These are phyloP conservation scores for Lagocephalus sceleratus DNA, from an alignment of 2,797 vertebrate genomes.

Conservation along the genomic window DNA sequence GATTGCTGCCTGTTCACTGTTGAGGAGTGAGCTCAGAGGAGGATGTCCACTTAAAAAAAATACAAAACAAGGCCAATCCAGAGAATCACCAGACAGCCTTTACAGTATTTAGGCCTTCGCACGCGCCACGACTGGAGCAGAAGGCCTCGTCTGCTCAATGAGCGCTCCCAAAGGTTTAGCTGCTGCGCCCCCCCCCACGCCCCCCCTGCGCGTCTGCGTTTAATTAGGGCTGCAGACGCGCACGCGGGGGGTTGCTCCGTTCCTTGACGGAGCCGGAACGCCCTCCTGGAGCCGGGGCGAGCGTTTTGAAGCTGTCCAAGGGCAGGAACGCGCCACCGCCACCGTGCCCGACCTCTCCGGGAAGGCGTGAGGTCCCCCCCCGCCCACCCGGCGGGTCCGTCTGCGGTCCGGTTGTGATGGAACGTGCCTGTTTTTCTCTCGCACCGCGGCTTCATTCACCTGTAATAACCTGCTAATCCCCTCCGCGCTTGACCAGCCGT, in stretches of 20 bases:
- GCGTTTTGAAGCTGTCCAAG: conserved; percentile 28
- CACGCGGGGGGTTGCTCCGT: conserved; percentile 4
- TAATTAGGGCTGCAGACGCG: conserved; percentile 33
- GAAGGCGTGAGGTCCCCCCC: neutral
- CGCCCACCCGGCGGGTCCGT: no score
- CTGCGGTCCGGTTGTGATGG: neutral
- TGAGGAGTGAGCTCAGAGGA: conserved; percentile 13
- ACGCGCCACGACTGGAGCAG: no score
- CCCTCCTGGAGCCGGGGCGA: conserved; percentile 42
- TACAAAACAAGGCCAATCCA: neutral
- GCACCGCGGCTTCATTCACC: neutral
- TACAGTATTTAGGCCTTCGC: no score
- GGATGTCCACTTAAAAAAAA: conserved; percentile 62
- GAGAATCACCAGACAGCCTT: no score
- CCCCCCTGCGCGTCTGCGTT: conserved; percentile 20
- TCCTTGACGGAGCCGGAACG: conserved; percentile 56
- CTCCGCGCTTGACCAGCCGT: conserved; percentile 4
- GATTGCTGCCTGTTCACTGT: neutral
- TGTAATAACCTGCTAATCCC: conserved; percentile 15
- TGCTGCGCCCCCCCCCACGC: no score
- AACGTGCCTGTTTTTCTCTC: conserved; percentile 14
- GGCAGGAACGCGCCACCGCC: conserved; percentile 6
- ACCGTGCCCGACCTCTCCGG: neutral
- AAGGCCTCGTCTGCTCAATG: no score
- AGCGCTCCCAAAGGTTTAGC: neutral